phyloP scores from a whole-genome alignment of 2,797 vertebrate genomes.

The Apogon talboti region DNA sequence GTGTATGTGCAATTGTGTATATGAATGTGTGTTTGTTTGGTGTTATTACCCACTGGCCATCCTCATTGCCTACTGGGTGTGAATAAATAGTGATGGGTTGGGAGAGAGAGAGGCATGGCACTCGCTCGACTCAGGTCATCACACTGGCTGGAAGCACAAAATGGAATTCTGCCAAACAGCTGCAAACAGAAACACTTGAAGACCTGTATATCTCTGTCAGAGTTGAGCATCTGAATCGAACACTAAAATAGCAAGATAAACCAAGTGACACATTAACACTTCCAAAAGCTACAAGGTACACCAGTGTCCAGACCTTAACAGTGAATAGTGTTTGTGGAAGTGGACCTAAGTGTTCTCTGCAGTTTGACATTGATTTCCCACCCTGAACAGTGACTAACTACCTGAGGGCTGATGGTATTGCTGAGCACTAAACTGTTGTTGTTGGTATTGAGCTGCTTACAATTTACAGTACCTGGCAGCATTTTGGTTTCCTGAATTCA shows the following conservation, averaged over 20 bases:
- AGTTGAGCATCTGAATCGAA: not conserved
- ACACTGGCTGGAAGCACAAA: not conserved
- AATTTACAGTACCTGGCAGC: slow-evolving; percentile 44
- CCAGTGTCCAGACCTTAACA: slow-evolving; percentile 4
- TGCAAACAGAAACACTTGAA: not conserved
- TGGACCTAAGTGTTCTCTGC: slow-evolving; percentile 39
- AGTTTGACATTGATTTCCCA: slow-evolving; percentile 74
- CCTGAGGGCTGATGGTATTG: slow-evolving; percentile 61
- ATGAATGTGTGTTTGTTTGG: slow-evolving; percentile 10
- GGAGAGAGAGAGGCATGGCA: slow-evolving; percentile 1
- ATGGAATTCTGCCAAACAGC: not conserved
- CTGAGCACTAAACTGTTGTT: slow-evolving; percentile 55
- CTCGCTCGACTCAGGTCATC: slow-evolving; percentile 10
- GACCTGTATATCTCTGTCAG: not conserved
- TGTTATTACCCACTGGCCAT: slow-evolving; percentile 13
- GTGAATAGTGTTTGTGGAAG: slow-evolving; percentile 20
- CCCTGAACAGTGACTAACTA: slow-evolving; percentile 62
- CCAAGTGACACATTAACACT: slow-evolving; percentile 23
- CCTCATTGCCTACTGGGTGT: slow-evolving; percentile 17
- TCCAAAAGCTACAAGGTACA: slow-evolving; percentile 25
- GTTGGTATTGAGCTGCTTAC: slow-evolving; percentile 45
- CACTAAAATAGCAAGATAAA: too few species aligned
- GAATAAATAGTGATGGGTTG: slow-evolving; percentile 17
- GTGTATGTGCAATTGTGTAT: slow-evolving; percentile 1
- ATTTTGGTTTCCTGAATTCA: slow-evolving; percentile 33